phyloP scores from a whole-genome alignment of 2,797 vertebrate species.

The Tenualosa thibaudeaui region DNA sequence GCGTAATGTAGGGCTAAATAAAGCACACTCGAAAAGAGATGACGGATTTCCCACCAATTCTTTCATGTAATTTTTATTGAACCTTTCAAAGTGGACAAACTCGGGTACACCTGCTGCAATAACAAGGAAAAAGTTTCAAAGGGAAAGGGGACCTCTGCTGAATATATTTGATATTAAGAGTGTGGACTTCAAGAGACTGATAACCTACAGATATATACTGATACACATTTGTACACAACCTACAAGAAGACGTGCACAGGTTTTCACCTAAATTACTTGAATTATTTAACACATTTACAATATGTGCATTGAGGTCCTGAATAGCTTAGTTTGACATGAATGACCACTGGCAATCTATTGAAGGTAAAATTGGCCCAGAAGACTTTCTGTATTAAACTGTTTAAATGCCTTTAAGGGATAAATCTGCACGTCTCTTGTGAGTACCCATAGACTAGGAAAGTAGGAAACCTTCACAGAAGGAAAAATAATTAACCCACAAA shows the following conservation, averaged over 20 bases:
- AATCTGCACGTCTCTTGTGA: not conserved
- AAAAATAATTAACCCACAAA: constrained; percentile 30
- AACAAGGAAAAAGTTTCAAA: not conserved
- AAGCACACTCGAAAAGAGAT: not conserved
- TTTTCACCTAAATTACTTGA: not conserved
- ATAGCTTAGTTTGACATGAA: not conserved
- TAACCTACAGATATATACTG: not conserved
- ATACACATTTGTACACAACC: not conserved
- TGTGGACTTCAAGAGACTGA: too few species aligned
- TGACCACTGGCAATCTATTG: not conserved
- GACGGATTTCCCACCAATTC: not conserved
- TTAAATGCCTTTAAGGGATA: not conserved
- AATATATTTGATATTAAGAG: not conserved
- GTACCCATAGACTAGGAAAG: constrained; percentile 14
- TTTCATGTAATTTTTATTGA: not conserved
- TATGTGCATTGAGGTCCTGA: not conserved
- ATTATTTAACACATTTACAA: not conserved
- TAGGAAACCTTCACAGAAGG: constrained; percentile 63
- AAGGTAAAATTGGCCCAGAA: not conserved
- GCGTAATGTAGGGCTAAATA: not conserved
- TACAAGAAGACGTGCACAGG: not conserved
- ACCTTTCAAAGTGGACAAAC: not conserved
- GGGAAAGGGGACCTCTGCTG: not conserved
- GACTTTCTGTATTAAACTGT: too few species aligned
- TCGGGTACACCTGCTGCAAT: not conserved